Evolutionary conservation across 2,113 vertebrate genomes (phyloP).

Genomic region (Saccopteryx leptura): DNA sequence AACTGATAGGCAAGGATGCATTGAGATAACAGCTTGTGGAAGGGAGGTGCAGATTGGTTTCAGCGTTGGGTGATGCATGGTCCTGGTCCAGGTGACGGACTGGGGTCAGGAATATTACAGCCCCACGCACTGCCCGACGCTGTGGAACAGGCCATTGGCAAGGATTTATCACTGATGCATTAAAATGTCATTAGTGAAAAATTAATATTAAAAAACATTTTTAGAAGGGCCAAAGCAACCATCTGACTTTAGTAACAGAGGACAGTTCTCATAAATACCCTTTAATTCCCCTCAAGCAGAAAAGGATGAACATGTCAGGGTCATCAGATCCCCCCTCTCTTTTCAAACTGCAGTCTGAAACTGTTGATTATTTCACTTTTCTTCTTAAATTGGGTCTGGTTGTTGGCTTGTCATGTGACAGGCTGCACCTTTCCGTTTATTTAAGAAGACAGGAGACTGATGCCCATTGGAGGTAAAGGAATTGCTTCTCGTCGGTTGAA

Average conservation of each 20-base stretch:
- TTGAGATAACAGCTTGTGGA: slow-evolving; percentile 78
- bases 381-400: not conserved
- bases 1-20: slow-evolving; percentile 70
- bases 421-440: not conserved
- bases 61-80: slow-evolving; percentile 71
- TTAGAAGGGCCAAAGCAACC: slow-evolving; percentile 74
- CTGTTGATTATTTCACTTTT: slow-evolving; percentile 58
- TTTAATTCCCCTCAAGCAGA: slow-evolving; percentile 71
- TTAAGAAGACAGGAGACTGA: not conserved
- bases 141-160: slow-evolving; percentile 65
- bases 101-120: slow-evolving; percentile 75
- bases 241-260: slow-evolving; percentile 79
- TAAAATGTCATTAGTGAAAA: slow-evolving; percentile 85
- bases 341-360: slow-evolving; percentile 2
- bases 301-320: slow-evolving; percentile 70
- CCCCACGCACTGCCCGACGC: not conserved
- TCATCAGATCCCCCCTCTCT: slow-evolving; percentile 41
- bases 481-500: slow-evolving; percentile 35
- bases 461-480: not conserved
- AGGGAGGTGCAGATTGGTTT: slow-evolving; percentile 79
- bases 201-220: slow-evolving; percentile 81
- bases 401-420: not conserved
- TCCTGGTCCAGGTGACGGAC: slow-evolving; percentile 66
- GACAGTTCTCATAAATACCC: slow-evolving; percentile 74
- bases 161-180: slow-evolving; percentile 70